Percentiles rank a stretch among this genome's conserved stretches.
phyloP scores from a whole-genome alignment of 30 jellyfish, hydroid and myxozoan species.

The Mastigias papua region DNA sequence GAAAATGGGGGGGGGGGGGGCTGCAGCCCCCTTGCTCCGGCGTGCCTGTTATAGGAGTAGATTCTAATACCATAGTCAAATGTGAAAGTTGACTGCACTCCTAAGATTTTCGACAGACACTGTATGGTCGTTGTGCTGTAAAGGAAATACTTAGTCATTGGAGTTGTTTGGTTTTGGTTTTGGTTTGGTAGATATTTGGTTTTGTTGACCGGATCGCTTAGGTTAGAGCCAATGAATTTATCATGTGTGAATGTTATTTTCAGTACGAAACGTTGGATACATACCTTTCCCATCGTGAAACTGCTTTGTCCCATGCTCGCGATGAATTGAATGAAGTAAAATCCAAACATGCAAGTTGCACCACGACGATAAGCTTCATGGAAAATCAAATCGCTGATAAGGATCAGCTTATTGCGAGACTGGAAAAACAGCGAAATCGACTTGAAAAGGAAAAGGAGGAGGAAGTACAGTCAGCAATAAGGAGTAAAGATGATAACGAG shows the following conservation, averaged over 20 bases:
- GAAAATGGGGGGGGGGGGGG: too few relatives aligned
- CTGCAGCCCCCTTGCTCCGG: too few relatives aligned
- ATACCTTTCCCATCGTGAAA: slow-evolving; percentile 77
- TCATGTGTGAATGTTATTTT: slow-evolving; percentile 5
- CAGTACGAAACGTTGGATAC: slow-evolving; percentile 85
- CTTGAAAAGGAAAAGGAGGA: slow-evolving; percentile 75
- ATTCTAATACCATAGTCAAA: too few relatives aligned
- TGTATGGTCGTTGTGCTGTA: too few relatives aligned
- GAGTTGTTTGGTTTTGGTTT: too few relatives aligned
- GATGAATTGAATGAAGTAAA: slow-evolving; percentile 79
- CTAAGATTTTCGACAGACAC: too few relatives aligned
- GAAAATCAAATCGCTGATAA: slow-evolving; percentile 79
- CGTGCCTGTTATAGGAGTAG: too few relatives aligned
- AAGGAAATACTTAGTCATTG: too few relatives aligned
- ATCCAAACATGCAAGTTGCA: slow-evolving; percentile 55
- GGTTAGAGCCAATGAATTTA: too few relatives aligned
- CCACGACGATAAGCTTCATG: slow-evolving; percentile 57
- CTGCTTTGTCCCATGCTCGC: slow-evolving; percentile 75
- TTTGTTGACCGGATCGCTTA: too few relatives aligned
- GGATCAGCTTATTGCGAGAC: slow-evolving; percentile 80
- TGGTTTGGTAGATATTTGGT: too few relatives aligned
- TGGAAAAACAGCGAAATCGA: slow-evolving; percentile 82
- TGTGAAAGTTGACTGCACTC: too few relatives aligned
- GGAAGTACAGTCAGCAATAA: slow-evolving; percentile 13
- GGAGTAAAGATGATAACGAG: slow-evolving; percentile 51